Base-by-base conservation (phyloP, 1,140 invertebrate genomes). In the Drosophila insularis region DNA sequence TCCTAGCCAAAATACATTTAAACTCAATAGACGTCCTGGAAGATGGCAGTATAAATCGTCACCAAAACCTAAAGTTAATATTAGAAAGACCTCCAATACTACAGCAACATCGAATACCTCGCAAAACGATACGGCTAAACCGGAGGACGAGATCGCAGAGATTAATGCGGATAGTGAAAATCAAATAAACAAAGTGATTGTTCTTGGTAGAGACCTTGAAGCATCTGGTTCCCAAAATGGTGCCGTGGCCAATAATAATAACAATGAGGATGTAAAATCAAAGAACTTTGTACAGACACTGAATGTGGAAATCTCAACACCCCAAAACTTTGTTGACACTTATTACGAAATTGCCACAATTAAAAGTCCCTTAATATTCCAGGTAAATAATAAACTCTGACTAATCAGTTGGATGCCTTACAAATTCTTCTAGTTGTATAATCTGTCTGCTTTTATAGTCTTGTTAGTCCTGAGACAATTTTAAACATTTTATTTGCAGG, bases 331-430 rank as follows among this genome's bases (percentile, higher is more conserved):
- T 75, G 94, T 94, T 81, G 96, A 97, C 91, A 94, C 96, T 54
- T 97, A 97, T 72, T 97, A 96, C 87, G 95, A 98, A 93, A 96
- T 98, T 69, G 97, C 96, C 5, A 98, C 97, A 0, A 96, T 98
- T 63, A 97, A 96, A 90, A 97, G 96, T 55, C 97, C 97, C 0
- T 97, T 97, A 84, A 95, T 96, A 21, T 98, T 97, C 92, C 96
- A 97, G 94, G 96, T 97, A 92, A 76, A 13, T n/a, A 27, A 27
- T 27, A 0, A 27, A n/a, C n/a, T n/a, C n/a, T 27, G 27, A 0
- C 27, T 27, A 27, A 1, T 3, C 27, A 27, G n/a, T n/a, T n/a
- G n/a, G n/a, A n/a, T n/a, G n/a, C n/a, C n/a, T n/a, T 27, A 27
- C 27, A 27, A 27, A 27, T 6, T 27, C 27, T 23, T 23, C 4